Conservation (phyloP, 2,797 vertebrate genomes). For the Acanthopagrus latus region DNA sequence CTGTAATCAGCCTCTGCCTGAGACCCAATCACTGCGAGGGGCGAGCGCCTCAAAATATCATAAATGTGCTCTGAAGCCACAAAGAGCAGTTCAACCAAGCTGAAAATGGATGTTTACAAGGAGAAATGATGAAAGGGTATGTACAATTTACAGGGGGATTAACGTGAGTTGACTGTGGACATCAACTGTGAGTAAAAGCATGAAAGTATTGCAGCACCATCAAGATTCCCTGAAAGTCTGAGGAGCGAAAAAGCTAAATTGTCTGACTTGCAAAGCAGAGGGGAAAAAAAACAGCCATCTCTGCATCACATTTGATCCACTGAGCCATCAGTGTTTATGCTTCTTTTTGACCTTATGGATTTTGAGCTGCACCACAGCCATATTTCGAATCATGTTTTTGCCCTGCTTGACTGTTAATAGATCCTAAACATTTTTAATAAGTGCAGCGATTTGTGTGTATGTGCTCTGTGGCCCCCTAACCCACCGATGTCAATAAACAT, state of each 20-base stretch:
- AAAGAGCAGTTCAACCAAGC: conserved; percentile 54
- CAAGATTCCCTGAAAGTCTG: conserved; percentile 30
- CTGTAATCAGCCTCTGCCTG: conserved; percentile 76
- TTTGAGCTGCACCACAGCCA: background rate
- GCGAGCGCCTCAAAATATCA: conserved; percentile 60
- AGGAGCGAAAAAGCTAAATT: conserved; percentile 9
- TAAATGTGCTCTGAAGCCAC: conserved; percentile 58
- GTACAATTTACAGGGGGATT: conserved; percentile 52
- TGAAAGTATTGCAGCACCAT: conserved; percentile 30
- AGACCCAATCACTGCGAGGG: conserved; percentile 65
- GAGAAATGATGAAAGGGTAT: conserved; percentile 41
- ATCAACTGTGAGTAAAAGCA: conserved; percentile 44
- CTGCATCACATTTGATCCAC: background rate
- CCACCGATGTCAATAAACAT: conserved; percentile 35
- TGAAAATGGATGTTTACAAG: conserved; percentile 64
- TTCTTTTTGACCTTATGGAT: conserved; percentile 11
- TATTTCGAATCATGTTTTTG: conserved; percentile 26
- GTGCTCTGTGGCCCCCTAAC: conserved; percentile 2
- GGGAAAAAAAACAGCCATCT: background rate
- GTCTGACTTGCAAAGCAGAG: conserved; percentile 5
- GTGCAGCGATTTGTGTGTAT: background rate
- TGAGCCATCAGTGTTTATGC: conserved; percentile 8
- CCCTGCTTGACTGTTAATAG: background rate
- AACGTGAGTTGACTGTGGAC: conserved; percentile 46
- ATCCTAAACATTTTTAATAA: conserved; percentile 14